Percentiles rank a stretch among this genome's conserved stretches.
phyloP scores from a whole-genome alignment of 2,797 vertebrate genomes.

The Clamator glandarius region DNA sequence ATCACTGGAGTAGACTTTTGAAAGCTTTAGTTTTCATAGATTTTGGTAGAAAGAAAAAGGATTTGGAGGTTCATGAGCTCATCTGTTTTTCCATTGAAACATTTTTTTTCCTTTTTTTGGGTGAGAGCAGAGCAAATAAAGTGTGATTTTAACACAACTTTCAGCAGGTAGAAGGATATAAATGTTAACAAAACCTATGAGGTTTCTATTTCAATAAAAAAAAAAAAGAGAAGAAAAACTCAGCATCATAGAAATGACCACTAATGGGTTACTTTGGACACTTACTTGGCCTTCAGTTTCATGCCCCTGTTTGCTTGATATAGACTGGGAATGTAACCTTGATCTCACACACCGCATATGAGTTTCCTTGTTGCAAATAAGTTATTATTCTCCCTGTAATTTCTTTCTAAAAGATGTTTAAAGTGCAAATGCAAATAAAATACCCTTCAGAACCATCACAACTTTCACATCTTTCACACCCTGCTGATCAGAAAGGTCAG shows the following conservation, averaged over 20 bases:
- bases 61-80: neutral
- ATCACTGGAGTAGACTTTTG: neutral
- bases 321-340: neutral
- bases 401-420: neutral
- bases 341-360: neutral
- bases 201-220: neutral
- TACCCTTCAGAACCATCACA: neutral
- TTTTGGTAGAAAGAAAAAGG: neutral
- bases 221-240: neutral
- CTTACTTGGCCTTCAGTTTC: neutral
- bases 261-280: neutral
- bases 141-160: rapidly evolving
- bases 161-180: neutral
- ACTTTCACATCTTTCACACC: neutral
- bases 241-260: neutral
- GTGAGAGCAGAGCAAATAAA: neutral
- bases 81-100: neutral
- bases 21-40: neutral
- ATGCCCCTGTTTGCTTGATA: neutral
- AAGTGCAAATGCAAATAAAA: neutral
- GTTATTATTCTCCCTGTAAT: neutral
- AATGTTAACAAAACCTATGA: rapidly evolving
- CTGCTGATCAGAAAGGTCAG: neutral
- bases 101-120: neutral
- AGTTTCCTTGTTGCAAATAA: neutral